A percentile compares a stretch with the other conserved stretches of the same genome.
Evolutionary conservation across 2,797 vertebrate genomes (phyloP).

Genomic region (Cyprinodon diabolis): DNA sequence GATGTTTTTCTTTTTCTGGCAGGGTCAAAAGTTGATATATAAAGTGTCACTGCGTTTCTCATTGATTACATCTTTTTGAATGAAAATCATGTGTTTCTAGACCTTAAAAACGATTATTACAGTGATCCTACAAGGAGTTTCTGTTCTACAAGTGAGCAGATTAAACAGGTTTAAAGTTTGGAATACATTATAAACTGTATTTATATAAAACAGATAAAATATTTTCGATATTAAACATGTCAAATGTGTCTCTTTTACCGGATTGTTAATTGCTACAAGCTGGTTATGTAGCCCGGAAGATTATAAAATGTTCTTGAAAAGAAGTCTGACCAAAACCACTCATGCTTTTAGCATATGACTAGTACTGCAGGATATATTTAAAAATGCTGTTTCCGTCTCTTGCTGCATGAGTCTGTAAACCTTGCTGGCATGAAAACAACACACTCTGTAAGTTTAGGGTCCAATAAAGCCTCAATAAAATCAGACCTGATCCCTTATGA

Average conservation of each 20-base stretch:
- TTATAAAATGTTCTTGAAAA: not conserved
- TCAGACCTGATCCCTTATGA: slow-evolving; percentile 11
- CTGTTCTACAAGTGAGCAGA: not conserved
- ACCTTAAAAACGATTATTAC: not conserved
- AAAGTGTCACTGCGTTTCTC: not conserved
- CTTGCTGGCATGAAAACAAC: not conserved
- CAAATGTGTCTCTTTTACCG: not conserved
- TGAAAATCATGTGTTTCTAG: not conserved
- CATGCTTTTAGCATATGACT: not conserved
- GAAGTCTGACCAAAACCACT: not conserved
- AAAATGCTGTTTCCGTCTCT: slow-evolving; percentile 3
- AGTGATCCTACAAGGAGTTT: not conserved
- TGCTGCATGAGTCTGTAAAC: not conserved
- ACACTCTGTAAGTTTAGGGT: slow-evolving; percentile 10
- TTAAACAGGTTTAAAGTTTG: not conserved
- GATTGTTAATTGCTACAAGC: not conserved
- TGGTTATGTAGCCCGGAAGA: not conserved
- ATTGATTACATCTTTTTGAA: not conserved
- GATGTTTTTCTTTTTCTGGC: slow-evolving; percentile 30
- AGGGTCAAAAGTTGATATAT: slow-evolving; percentile 18
- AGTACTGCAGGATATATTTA: slow-evolving; percentile 9
- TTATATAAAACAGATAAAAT: not conserved
- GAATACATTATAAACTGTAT: not conserved
- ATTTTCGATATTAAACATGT: no score
- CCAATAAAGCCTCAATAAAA: slow-evolving; percentile 28